Base-by-base conservation (phyloP, 2,888 invertebrate species). In the Saturnia pavonia region DNA sequence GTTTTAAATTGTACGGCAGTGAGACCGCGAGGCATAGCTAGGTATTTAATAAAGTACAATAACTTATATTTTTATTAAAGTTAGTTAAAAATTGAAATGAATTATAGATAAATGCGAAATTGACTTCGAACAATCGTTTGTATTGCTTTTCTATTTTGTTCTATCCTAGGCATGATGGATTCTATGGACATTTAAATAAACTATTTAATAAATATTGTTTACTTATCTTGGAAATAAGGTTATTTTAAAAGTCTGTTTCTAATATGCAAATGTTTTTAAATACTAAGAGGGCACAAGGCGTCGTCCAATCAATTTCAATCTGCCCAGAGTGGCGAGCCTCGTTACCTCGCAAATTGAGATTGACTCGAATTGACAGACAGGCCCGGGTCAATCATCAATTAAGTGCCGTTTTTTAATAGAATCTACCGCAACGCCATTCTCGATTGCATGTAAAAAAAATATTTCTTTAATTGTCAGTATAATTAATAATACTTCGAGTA, bases 381-480 rank as follows among this genome's bases (percentile, higher is more conserved):
- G 71, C 77, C 77, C 78, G 78, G 88, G 88, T 89, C 90, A 90
- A 88, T 82, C 84, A 80, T 77, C 89, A 88, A 89, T 88, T 88
- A 88, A 76, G 73, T 72, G 77, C 72, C 71, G 78, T 78, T 80
- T 82, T 82, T 77, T 81, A 70, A 70, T 70, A 67, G 54, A 70
- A 70, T 70, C 70, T 70, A 67, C 67, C 54, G 67, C 70, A 70
- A 67, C 54, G 70, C 40, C 43, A 54, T 43, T 66, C 42, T 54
- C 19, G 7, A 6, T 54, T 42, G 43, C 54, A 42, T 54, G 27
- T 11, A 25, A 25, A 14, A 60, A 14, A 12, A 2, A 3, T 25
- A 11, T 9, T 27, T 60, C 14, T 60, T 27, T 12, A 60, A 11
- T 14, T 60, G 27, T 6, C 25, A 27, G 57, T 25, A 60, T 14